These are phyloP conservation scores for Clarias gariepinus DNA, from an alignment of 2,113 vertebrate species.

Conservation along the genomic window DNA sequence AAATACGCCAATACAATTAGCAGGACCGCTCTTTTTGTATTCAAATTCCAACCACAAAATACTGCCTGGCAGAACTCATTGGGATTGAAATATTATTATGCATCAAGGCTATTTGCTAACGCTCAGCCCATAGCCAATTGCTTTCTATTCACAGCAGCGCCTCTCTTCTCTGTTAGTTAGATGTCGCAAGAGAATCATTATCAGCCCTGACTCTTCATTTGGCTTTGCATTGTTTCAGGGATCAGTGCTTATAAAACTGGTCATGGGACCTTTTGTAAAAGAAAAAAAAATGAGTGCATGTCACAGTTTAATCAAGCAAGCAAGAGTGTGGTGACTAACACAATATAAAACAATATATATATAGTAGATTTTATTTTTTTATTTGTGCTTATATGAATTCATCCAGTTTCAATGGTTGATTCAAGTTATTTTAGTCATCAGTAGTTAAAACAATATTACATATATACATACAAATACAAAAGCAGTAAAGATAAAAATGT, in stretches of 20 bases:
- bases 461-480: conserved; percentile 11
- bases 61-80: conserved; percentile 37
- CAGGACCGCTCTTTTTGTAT: conserved; percentile 43
- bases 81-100: conserved; percentile 47
- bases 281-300: conserved; percentile 35
- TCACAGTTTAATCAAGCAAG: background rate
- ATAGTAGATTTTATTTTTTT: background rate
- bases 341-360: background rate
- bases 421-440: background rate
- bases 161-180: conserved; percentile 46
- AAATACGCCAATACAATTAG: conserved; percentile 49
- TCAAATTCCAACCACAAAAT: conserved; percentile 47
- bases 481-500: conserved; percentile 9
- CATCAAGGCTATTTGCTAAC: conserved; percentile 50
- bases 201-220: conserved; percentile 46
- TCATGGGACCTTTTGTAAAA: conserved; percentile 43
- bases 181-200: conserved; percentile 53
- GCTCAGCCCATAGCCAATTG: conserved; percentile 47
- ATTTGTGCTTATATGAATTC: background rate
- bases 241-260: conserved; percentile 52
- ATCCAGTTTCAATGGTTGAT: background rate
- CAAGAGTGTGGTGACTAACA: conserved; percentile 19
- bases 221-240: conserved; percentile 47
- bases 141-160: conserved; percentile 42
- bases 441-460: background rate